A percentile compares a stretch with the other conserved stretches of the same genome.
Conservation (phyloP, 2,888 invertebrate species). For the Polymixis flavicincta region DNA sequence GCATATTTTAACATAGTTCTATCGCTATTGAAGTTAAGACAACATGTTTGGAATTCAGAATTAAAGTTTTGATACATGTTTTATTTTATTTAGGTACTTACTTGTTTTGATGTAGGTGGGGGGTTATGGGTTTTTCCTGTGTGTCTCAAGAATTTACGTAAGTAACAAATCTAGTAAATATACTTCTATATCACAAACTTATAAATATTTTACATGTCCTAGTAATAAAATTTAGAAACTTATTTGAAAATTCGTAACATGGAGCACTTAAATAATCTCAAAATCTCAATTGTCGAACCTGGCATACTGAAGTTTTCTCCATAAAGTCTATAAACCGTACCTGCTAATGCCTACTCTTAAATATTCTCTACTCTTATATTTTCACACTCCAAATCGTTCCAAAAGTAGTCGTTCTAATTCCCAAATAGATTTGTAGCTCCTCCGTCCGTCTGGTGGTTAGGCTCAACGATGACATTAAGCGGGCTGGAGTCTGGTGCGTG, state of each 20-base stretch:
- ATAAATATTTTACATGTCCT: no score
- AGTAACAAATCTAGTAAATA: background rate
- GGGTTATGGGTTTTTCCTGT: background rate
- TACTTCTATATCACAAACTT: background rate
- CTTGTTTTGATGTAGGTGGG: background rate
- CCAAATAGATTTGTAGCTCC: constrained; percentile 35
- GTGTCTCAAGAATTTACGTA: no score
- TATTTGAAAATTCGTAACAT: background rate
- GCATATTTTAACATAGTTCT: constrained; percentile 49
- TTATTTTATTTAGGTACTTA: constrained; percentile 3
- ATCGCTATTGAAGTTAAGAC: constrained; percentile 15
- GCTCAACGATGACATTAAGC: constrained; percentile 51
- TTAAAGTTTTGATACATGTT: constrained; percentile 8
- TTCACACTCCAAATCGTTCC: background rate
- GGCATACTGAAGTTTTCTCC: background rate
- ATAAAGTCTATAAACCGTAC: no score
- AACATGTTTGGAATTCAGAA: constrained; percentile 21
- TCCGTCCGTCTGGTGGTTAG: constrained; percentile 40
- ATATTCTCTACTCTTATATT: background rate
- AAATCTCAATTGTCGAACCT: no score
- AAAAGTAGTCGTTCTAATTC: constrained; percentile 13
- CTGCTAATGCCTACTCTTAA: background rate
- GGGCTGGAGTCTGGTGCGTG: constrained; percentile 47
- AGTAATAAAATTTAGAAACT: background rate
- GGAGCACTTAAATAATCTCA: no score